Percentiles rank a stretch among this genome's conserved stretches.
Evolutionary conservation across 2,888 invertebrate genomes (phyloP).

Genomic region (Drosophila villosipedis): DNA sequence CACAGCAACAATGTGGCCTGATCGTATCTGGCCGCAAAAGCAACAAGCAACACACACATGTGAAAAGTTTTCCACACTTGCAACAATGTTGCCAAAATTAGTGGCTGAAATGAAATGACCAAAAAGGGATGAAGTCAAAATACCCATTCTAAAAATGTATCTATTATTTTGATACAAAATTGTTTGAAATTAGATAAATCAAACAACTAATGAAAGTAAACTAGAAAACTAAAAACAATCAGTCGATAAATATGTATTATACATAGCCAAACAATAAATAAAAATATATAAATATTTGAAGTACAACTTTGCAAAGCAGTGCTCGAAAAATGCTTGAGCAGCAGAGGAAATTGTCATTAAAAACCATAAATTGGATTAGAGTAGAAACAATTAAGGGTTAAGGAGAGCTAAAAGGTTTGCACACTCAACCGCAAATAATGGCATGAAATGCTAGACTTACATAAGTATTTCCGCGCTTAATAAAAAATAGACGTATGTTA

Average conservation of each 20-base stretch:
- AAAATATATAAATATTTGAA: neutral
- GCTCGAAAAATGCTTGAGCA: constrained; percentile 1
- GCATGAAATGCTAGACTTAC: constrained; percentile 4
- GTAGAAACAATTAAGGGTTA: constrained; percentile 6
- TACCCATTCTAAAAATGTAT: neutral
- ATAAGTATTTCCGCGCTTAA: neutral
- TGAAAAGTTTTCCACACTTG: constrained; percentile 36
- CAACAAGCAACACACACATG: constrained; percentile 25
- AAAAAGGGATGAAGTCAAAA: constrained; percentile 18
- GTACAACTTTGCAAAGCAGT: neutral
- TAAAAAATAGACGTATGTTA: constrained; percentile 9
- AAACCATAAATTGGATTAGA: constrained; percentile 37
- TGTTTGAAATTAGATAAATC: neutral
- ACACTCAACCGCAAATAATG: neutral
- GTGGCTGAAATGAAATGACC: constrained; percentile 22
- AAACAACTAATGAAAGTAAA: neutral
- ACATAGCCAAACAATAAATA: neutral
- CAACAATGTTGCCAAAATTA: constrained; percentile 43
- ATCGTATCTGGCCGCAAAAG: constrained; percentile 37
- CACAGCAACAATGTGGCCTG: constrained; percentile 45
- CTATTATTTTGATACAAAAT: neutral
- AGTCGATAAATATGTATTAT: neutral
- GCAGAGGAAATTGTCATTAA: neutral
- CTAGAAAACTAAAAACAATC: neutral
- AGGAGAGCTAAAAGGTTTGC: constrained; percentile 21